Evolutionary conservation across 2,797 vertebrate species (phyloP).

Genomic region (Rallus crepitans): DNA sequence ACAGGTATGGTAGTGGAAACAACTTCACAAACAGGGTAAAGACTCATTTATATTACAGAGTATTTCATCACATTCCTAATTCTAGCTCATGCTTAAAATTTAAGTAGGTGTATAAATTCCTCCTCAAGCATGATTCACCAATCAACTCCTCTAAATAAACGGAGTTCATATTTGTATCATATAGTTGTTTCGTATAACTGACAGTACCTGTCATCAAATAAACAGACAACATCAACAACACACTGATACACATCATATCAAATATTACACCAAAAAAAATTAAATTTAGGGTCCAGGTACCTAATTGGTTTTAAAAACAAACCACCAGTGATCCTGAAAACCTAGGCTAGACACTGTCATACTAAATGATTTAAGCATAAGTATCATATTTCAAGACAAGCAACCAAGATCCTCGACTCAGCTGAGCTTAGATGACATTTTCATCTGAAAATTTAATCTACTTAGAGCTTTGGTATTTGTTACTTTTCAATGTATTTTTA

Average conservation of each 20-base stretch:
- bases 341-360: constrained; percentile 1
- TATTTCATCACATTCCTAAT: not conserved
- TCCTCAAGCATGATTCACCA: not conserved
- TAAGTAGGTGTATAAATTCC: not conserved
- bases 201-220: not conserved
- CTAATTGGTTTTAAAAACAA: constrained; percentile 1
- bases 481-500: constrained; percentile 4
- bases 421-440: constrained; percentile 43
- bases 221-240: not conserved
- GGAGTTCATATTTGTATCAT: not conserved
- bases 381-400: constrained; percentile 62
- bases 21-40: not conserved
- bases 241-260: not conserved
- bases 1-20: not conserved
- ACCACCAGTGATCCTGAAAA: constrained; percentile 29
- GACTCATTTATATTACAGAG: not conserved
- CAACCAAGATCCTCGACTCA: constrained; percentile 44
- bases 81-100: not conserved
- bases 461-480: constrained; percentile 14
- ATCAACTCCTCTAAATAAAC: not conserved
- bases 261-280: not conserved
- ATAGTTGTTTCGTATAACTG: not conserved
- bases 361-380: constrained; percentile 51
- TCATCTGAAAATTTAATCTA: constrained; percentile 61
- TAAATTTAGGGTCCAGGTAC: not conserved